phyloP scores from a whole-genome alignment of 2,888 invertebrate genomes.

The Ochropleura leucogaster region DNA sequence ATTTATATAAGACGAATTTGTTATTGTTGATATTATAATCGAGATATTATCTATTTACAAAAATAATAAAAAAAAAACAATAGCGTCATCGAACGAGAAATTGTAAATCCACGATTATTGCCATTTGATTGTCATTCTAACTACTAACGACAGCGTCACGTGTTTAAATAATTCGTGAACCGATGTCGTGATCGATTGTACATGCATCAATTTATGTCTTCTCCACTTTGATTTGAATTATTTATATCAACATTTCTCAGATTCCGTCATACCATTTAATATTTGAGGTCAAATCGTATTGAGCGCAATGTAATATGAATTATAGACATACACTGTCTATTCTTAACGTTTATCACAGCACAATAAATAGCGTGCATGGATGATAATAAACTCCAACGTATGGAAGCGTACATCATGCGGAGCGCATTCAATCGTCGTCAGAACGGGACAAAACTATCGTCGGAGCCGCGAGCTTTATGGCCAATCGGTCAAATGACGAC shows the following conservation, averaged over 20 bases:
- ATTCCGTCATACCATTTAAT: slow-evolving; percentile 59
- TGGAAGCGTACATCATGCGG: slow-evolving; percentile 74
- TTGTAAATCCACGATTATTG: slow-evolving; percentile 20
- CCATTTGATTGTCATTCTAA: slow-evolving; percentile 22
- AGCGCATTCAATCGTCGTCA: slow-evolving; percentile 76
- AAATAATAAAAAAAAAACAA: neutral
- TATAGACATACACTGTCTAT: slow-evolving; percentile 64
- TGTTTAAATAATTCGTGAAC: slow-evolving; percentile 59
- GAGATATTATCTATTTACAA: neutral
- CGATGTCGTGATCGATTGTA: slow-evolving; percentile 60
- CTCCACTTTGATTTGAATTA: slow-evolving; percentile 29
- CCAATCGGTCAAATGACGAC: slow-evolving; percentile 82
- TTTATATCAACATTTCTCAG: slow-evolving; percentile 51
- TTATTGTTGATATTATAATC: slow-evolving; percentile 2
- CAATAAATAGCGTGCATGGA: slow-evolving; percentile 72
- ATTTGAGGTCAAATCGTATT: slow-evolving; percentile 63
- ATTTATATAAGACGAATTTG: slow-evolving; percentile 43
- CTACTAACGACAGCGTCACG: slow-evolving; percentile 34
- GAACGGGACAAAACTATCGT: slow-evolving; percentile 73
- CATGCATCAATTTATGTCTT: slow-evolving; percentile 61
- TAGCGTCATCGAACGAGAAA: slow-evolving; percentile 9
- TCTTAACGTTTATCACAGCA: slow-evolving; percentile 59
- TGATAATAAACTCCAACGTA: slow-evolving; percentile 75
- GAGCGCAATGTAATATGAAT: slow-evolving; percentile 59
- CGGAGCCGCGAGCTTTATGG: slow-evolving; percentile 75